These are phyloP conservation scores for Motacilla alba DNA, from an alignment of 2,113 vertebrate genomes.

Conservation along the genomic window DNA sequence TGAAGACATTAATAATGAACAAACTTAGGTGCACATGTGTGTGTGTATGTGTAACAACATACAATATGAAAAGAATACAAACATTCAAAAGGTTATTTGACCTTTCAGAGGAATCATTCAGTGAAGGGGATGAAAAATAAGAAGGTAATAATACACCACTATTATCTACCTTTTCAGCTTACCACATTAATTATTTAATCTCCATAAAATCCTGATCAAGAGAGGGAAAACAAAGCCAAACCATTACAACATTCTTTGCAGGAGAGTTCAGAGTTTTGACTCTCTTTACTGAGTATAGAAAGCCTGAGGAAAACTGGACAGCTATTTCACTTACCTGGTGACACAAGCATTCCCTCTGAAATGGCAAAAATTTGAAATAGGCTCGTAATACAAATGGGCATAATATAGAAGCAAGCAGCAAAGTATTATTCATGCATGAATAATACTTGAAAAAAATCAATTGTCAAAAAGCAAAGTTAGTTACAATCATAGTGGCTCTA, in stretches of 20 bases:
- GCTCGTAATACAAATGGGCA: neutral
- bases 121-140: neutral
- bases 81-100: neutral
- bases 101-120: neutral
- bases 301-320: neutral
- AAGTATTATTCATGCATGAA: neutral
- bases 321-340: neutral
- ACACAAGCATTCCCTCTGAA: neutral
- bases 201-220: neutral
- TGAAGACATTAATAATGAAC: neutral
- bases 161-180: neutral
- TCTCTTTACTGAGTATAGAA: neutral
- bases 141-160: neutral
- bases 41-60: neutral
- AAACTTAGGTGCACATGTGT: fast-evolving
- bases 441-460: neutral
- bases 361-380: neutral
- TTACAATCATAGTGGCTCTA: neutral
- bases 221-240: fast-evolving
- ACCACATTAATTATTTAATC: neutral
- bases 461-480: neutral
- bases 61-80: neutral
- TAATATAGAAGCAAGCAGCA: neutral
- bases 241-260: neutral
- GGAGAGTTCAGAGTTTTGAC: neutral